Conservation (phyloP, 92 coral and sea anemone species). For the Scolanthus callimorphus region DNA sequence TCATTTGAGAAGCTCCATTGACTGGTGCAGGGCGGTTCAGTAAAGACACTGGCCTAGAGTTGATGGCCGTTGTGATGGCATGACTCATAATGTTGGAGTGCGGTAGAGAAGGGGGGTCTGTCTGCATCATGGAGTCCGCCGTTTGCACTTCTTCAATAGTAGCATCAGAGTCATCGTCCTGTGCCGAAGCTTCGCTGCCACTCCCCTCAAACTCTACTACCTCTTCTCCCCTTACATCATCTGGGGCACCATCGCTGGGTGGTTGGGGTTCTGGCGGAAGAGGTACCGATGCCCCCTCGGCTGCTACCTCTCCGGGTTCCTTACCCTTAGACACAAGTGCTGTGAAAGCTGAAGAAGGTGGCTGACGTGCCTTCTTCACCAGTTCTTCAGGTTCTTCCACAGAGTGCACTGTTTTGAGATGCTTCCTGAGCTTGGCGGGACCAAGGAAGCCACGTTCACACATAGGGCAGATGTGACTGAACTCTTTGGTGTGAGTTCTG, state of each 20-base stretch:
- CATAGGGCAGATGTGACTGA: constrained; percentile 73
- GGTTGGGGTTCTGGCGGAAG: constrained; percentile 2
- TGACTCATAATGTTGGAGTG: neutral
- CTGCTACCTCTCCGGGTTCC: neutral
- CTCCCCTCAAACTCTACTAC: neutral
- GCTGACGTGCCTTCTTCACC: constrained; percentile 15
- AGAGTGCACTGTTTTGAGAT: constrained; percentile 60
- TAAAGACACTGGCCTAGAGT: neutral
- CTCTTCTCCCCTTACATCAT: neutral
- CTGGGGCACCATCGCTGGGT: constrained; percentile 6
- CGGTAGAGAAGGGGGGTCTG: constrained; percentile 18
- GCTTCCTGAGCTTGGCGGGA: constrained; percentile 87
- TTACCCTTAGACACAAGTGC: neutral
- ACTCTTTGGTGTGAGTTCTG: constrained; percentile 87
- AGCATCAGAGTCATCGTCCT: neutral
- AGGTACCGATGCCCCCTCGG: neutral
- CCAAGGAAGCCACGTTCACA: constrained; percentile 94
- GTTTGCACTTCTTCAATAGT: neutral
- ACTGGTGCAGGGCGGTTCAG: neutral
- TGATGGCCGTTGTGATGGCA: neutral
- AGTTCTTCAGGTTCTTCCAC: constrained; percentile 15
- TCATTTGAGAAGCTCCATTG: neutral
- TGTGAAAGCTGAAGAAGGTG: neutral
- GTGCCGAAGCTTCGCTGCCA: neutral
- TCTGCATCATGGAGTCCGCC: neutral